Evolutionary conservation across 2,888 invertebrate genomes (phyloP).

Genomic region (Agrotis segetum): DNA sequence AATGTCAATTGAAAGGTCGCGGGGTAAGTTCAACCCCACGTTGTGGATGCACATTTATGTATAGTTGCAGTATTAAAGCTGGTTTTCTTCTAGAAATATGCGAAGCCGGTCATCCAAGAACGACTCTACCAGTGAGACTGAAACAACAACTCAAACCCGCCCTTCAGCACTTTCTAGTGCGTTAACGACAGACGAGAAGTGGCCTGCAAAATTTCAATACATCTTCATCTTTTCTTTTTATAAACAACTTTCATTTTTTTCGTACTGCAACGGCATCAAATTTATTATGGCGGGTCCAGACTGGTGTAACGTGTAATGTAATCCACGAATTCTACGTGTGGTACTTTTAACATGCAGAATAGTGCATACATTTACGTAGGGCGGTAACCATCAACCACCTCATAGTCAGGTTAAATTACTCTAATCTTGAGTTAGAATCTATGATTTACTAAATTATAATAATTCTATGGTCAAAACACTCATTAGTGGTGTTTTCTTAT

Average conservation of each 20-base stretch:
- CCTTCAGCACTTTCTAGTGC: background rate
- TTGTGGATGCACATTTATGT: background rate
- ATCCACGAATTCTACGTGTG: too few relatives aligned
- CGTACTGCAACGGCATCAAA: background rate
- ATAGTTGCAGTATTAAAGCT: background rate
- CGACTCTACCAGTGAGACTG: background rate
- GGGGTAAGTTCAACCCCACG: background rate
- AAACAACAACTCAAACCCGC: too few relatives aligned
- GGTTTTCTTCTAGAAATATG: background rate
- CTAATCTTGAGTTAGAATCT: background rate
- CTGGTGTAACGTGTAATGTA: too few relatives aligned
- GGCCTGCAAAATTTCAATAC: background rate
- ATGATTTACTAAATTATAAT: background rate
- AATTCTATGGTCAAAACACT: background rate
- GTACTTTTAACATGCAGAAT: background rate
- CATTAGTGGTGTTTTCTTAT: background rate
- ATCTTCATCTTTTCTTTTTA: background rate
- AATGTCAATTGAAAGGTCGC: constrained; percentile 25
- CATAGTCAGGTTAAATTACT: too few relatives aligned
- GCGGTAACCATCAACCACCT: too few relatives aligned
- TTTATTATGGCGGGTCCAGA: too few relatives aligned
- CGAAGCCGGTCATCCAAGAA: background rate
- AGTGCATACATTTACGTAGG: background rate
- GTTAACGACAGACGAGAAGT: background rate
- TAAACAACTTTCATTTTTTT: too few relatives aligned